Percentiles rank a stretch among this genome's conserved stretches.
Evolutionary conservation across 2,797 vertebrate species (phyloP).

Genomic region (Pteropus rufus): DNA sequence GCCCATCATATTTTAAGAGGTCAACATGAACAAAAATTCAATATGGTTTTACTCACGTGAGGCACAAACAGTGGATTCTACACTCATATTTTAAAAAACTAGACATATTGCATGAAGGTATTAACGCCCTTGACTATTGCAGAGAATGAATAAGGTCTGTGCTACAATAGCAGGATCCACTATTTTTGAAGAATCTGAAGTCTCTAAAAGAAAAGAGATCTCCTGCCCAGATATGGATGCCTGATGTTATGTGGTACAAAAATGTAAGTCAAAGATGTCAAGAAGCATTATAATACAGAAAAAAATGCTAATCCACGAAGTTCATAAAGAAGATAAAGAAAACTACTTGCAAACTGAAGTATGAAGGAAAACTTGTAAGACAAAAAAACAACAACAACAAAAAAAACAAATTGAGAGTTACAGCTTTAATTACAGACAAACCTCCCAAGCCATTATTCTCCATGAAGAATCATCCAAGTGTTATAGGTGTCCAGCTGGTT

Average conservation of each 20-base stretch:
- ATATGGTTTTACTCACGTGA: conserved; percentile 97
- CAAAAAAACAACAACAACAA: too few relatives aligned
- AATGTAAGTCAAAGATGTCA: too few relatives aligned
- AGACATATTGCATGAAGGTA: conserved; percentile 98
- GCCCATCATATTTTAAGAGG: conserved; percentile 96
- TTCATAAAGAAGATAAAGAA: too few relatives aligned
- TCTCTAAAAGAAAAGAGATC: conserved; percentile 95
- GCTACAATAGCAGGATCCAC: conserved; percentile 95
- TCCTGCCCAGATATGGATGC: conserved; percentile 94
- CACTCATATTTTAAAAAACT: conserved; percentile 95
- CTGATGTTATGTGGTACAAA: conserved; percentile 95
- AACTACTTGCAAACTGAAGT: too few relatives aligned
- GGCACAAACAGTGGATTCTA: conserved; percentile 95
- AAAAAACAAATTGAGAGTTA: too few relatives aligned
- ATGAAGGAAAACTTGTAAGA: too few relatives aligned
- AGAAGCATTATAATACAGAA: too few relatives aligned
- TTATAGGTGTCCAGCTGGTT: conserved; percentile 96
- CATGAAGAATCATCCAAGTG: conserved; percentile 90
- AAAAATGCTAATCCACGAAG: too few relatives aligned
- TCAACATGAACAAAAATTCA: conserved; percentile 96
- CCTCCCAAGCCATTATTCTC: conserved; percentile 95
- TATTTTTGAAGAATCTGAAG: conserved; percentile 94
- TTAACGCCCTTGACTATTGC: conserved; percentile 97
- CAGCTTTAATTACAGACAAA: conserved; percentile 94
- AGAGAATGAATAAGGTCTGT: conserved; percentile 93